These are phyloP conservation scores for Chamaea fasciata DNA, from an alignment of 2,113 vertebrate species.

Conservation along the genomic window DNA sequence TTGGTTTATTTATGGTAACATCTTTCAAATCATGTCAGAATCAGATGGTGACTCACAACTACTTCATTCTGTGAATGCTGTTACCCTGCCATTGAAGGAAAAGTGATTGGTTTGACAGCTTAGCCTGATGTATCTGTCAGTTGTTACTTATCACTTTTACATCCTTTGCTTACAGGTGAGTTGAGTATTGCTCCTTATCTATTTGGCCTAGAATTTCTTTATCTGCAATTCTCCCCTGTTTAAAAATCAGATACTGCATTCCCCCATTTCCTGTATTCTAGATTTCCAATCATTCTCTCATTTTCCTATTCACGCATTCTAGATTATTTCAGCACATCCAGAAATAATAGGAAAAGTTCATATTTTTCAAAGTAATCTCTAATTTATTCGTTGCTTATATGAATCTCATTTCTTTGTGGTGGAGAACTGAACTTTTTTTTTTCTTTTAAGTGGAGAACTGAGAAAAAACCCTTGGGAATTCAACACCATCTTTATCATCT, in stretches of 20 bases:
- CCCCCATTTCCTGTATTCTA: neutral
- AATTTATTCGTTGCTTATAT: neutral
- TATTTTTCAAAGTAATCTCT: neutral
- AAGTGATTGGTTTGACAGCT: slow-evolving; percentile 23
- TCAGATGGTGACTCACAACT: slow-evolving; percentile 15
- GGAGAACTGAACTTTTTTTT: neutral
- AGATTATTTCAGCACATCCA: neutral
- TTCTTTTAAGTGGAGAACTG: neutral
- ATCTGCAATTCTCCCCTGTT: slow-evolving; percentile 18
- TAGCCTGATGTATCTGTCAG: slow-evolving; percentile 31
- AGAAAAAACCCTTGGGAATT: neutral
- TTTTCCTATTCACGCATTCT: neutral
- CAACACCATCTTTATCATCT: neutral
- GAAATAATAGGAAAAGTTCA: neutral
- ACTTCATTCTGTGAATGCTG: neutral
- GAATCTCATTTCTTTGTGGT: neutral
- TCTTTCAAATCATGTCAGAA: slow-evolving; percentile 23
- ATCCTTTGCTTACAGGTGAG: slow-evolving; percentile 43
- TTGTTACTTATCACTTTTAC: slow-evolving; percentile 27
- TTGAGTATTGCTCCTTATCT: slow-evolving; percentile 34
- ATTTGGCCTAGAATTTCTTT: slow-evolving; percentile 19
- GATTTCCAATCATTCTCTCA: neutral
- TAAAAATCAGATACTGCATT: slow-evolving; percentile 12
- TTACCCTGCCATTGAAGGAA: neutral
- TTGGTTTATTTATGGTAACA: slow-evolving; percentile 7